Conservation (phyloP, 2,113 vertebrate genomes). For the Malurus cyaneus region DNA sequence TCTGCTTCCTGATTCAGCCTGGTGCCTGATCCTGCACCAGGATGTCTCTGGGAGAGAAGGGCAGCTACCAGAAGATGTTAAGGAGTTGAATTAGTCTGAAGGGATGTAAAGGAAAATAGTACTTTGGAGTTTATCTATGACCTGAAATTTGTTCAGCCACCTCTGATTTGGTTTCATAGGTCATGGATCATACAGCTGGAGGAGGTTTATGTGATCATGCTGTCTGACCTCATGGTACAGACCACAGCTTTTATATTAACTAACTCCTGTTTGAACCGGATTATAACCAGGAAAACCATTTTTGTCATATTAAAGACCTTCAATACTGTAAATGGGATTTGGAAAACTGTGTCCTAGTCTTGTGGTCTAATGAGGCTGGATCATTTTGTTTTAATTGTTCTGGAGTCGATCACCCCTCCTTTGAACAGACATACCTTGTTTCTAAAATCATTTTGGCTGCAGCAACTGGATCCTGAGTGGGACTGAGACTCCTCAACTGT, state of each 20-base stretch:
- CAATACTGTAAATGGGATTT: background rate
- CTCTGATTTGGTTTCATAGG: background rate
- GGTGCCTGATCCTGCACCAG: background rate
- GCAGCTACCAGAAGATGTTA: background rate
- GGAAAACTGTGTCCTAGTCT: background rate
- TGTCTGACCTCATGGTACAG: background rate
- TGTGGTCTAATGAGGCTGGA: background rate
- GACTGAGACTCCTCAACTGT: background rate
- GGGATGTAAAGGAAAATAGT: background rate
- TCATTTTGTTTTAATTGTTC: background rate
- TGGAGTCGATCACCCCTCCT: background rate
- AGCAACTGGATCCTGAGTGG: background rate
- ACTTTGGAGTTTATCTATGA: background rate
- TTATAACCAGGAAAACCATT: background rate
- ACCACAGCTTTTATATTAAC: background rate
- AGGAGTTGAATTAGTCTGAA: background rate
- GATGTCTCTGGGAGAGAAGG: background rate
- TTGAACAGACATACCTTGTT: background rate
- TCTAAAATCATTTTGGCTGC: background rate
- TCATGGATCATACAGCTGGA: background rate
- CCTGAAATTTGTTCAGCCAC: background rate
- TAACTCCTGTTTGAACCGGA: background rate
- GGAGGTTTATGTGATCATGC: background rate
- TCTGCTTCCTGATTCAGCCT: background rate
- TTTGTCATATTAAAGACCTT: background rate